Base-by-base conservation (phyloP, 2,113 vertebrate genomes). In the Phaethornis superciliosus region DNA sequence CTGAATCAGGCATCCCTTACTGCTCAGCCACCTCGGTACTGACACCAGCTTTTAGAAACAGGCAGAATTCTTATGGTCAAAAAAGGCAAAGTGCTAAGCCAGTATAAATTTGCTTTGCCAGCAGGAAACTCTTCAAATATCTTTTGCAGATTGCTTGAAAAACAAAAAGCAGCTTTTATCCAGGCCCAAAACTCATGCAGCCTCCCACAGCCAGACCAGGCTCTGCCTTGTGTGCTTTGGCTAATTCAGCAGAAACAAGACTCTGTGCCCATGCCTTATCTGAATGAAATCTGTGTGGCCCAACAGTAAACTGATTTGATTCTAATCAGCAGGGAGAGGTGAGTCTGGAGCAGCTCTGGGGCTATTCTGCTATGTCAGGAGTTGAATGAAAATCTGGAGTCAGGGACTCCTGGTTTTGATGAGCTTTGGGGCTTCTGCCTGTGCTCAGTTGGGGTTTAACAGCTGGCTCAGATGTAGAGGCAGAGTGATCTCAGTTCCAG, bases 231-330 rank as follows among this genome's bases (percentile, higher is more conserved):
- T 90, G 47, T 59, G 32, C 69, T 86, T 69, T 9, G 11, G 55
- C 86, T 90, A 70, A 89, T 67, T 92, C 86, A 81, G 89, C 86
- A 90, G 81, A 90, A 94, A 92, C 0, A 9, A 85, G 58, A 64
- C 24, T 47, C 46, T 44, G 23, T 1, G 5, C 71, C 32, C 32
- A 21, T 44, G 69, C 56, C 64, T 89, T 77, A 70, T 59, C 68
- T 63, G 69, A 82, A 86, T 62, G 33, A 90, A 70, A 86, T 67
- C 37, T 92, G 44, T 0, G 0, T 83, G 59, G 55, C 94, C 80
- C 62, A 72, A 27, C 27, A 77, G 51, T 44, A 70, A 78, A 63
- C 33, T 92, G 55, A 42, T 67, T 80, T 75, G 69, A 24, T 62
- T 93, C 88, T 55, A 83, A 51, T 74, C 42, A 77, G 40, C 42